Evolutionary conservation across 2,888 invertebrate species (phyloP).

Genomic region (Drosophila neoperkinsi): DNA sequence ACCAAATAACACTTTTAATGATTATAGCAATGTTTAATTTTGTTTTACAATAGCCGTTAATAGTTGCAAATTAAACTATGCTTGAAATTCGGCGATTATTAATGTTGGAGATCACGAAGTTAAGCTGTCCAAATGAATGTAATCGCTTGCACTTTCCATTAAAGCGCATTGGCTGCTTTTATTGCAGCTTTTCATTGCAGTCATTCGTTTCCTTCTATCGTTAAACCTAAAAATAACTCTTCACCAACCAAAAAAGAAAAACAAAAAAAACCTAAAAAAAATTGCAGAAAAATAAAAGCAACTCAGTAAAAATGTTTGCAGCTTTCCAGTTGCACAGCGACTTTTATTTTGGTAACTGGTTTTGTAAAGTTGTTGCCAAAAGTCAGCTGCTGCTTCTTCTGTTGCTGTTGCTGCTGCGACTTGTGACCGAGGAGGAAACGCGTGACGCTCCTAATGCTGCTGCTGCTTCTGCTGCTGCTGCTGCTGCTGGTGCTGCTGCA

Average conservation of each 20-base stretch:
- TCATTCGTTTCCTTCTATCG: conserved; percentile 80
- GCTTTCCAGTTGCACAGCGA: conserved; percentile 66
- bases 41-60: background rate
- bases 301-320: conserved; percentile 30
- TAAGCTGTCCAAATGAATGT: conserved; percentile 32
- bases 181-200: conserved; percentile 43
- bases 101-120: conserved; percentile 23
- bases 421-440: conserved; percentile 74
- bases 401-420: conserved; percentile 25
- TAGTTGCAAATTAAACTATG: conserved; percentile 6
- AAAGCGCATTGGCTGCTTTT: conserved; percentile 42
- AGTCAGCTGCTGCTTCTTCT: conserved; percentile 48
- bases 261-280: conserved; percentile 10
- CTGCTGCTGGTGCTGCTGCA: conserved; percentile 13
- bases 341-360: conserved; percentile 60
- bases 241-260: conserved; percentile 5
- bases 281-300: conserved; percentile 28
- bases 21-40: background rate
- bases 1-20: background rate
- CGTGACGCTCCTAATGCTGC: conserved; percentile 23
- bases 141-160: conserved; percentile 36
- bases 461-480: background rate
- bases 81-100: conserved; percentile 29
- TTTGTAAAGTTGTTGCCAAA: conserved; percentile 57
- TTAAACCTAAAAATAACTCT: conserved; percentile 58